phyloP scores from a whole-genome alignment of 1,140 invertebrate species.

The Euglossa dilemma region DNA sequence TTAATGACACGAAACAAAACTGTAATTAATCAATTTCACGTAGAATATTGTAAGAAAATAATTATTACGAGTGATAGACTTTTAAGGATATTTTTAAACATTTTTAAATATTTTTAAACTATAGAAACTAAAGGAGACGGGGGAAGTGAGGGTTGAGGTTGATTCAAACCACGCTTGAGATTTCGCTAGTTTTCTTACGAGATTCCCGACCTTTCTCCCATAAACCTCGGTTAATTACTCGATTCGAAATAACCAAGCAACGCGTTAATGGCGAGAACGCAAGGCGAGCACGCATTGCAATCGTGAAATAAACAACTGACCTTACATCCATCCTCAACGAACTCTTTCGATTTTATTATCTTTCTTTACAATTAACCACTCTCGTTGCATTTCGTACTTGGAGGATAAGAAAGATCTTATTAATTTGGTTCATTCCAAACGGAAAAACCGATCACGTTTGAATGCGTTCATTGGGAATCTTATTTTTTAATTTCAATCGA shows the following conservation, averaged over 20 bases:
- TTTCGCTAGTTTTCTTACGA: not conserved
- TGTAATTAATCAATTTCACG: no score
- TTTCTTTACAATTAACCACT: no score
- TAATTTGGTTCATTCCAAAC: no score
- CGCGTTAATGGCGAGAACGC: not conserved
- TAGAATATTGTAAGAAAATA: no score
- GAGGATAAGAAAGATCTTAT: no score
- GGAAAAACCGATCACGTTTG: no score
- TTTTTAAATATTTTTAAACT: no score
- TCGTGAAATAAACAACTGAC: not conserved
- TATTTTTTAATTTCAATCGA: no score
- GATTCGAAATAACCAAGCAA: not conserved
- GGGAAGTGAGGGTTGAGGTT: slow-evolving; percentile 4
- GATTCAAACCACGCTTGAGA: not conserved
- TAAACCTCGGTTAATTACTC: not conserved
- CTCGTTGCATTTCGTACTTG: no score
- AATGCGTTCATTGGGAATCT: no score
- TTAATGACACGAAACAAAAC: no score
- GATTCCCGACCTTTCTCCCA: not conserved
- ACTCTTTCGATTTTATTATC: not conserved
- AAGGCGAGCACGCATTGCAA: not conserved
- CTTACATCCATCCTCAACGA: not conserved
- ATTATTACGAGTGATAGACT: no score
- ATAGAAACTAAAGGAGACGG: not conserved
- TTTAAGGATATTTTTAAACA: not conserved